phyloP scores from a whole-genome alignment of 2,888 invertebrate species.

The Acronicta leporina region DNA sequence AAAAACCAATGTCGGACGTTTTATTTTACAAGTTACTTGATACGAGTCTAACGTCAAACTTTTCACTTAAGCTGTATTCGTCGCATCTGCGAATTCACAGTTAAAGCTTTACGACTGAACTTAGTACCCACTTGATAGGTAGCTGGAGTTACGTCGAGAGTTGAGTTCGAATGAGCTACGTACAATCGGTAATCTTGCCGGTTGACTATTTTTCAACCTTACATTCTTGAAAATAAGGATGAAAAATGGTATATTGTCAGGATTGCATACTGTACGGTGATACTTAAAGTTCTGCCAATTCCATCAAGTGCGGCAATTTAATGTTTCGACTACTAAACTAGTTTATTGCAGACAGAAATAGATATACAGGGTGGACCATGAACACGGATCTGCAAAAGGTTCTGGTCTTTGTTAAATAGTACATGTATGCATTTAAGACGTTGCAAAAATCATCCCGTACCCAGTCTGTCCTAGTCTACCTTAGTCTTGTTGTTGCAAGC shows the following conservation, averaged over 20 bases:
- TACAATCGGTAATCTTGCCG: not conserved
- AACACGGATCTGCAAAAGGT: too few relatives aligned
- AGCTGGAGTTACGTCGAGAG: constrained; percentile 4
- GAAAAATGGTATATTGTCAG: not conserved
- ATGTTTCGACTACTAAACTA: not conserved
- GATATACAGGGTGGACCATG: not conserved
- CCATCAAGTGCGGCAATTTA: not conserved
- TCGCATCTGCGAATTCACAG: constrained; percentile 75
- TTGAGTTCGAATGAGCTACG: not conserved
- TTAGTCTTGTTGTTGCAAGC: too few relatives aligned
- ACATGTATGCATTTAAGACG: too few relatives aligned
- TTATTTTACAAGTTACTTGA: constrained; percentile 48
- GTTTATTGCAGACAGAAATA: not conserved
- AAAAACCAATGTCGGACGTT: constrained; percentile 46
- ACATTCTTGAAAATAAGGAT: not conserved
- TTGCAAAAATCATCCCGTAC: too few relatives aligned
- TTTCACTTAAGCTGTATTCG: constrained; percentile 77
- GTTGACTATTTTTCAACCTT: not conserved
- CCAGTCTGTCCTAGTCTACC: too few relatives aligned
- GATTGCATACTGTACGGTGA: not conserved
- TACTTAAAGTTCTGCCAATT: not conserved
- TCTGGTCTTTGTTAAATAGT: too few relatives aligned
- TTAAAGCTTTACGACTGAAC: constrained; percentile 71
- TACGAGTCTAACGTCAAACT: constrained; percentile 70
- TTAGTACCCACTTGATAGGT: constrained; percentile 55